These are phyloP conservation scores for Sinocyclocheilus anophthalmus DNA, from an alignment of 2,113 vertebrate species.

Conservation along the genomic window DNA sequence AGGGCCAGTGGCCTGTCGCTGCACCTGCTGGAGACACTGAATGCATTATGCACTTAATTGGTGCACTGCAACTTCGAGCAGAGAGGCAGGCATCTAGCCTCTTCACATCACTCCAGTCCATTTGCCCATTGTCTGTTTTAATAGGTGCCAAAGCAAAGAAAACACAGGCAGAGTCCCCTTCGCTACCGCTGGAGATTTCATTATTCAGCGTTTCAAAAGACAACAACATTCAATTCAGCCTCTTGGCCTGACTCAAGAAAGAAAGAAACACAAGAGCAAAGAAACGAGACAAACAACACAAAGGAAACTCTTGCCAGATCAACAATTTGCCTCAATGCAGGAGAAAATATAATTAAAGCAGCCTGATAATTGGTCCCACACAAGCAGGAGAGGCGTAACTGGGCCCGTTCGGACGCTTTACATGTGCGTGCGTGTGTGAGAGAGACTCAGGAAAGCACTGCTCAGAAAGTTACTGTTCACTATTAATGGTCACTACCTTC, in stretches of 20 bases:
- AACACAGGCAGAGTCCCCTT: constrained; percentile 99
- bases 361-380: constrained; percentile 96
- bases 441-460: background rate
- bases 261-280: constrained; percentile 78
- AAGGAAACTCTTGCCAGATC: constrained; percentile 94
- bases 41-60: constrained; percentile 99
- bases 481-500: constrained; percentile 9
- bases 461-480: constrained; percentile 27
- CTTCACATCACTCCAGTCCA: constrained; percentile 99
- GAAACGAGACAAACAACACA: constrained; percentile 83
- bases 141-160: constrained; percentile 99
- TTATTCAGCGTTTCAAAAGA: constrained; percentile 96
- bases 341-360: constrained; percentile 98
- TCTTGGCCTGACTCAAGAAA: constrained; percentile 80
- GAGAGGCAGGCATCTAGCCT: constrained; percentile 91
- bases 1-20: constrained; percentile 87
- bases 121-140: constrained; percentile 98
- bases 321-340: constrained; percentile 92
- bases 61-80: constrained; percentile 95
- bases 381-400: constrained; percentile 77
- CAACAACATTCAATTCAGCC: constrained; percentile 98
- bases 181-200: constrained; percentile 96
- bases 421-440: constrained; percentile 44
- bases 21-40: constrained; percentile 99
- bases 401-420: constrained; percentile 79